Evolutionary conservation across 1,140 invertebrate species (phyloP), one percentile per base, ranked within the genome.

Genomic region (Pseudomyrmex pallidus): DNA sequence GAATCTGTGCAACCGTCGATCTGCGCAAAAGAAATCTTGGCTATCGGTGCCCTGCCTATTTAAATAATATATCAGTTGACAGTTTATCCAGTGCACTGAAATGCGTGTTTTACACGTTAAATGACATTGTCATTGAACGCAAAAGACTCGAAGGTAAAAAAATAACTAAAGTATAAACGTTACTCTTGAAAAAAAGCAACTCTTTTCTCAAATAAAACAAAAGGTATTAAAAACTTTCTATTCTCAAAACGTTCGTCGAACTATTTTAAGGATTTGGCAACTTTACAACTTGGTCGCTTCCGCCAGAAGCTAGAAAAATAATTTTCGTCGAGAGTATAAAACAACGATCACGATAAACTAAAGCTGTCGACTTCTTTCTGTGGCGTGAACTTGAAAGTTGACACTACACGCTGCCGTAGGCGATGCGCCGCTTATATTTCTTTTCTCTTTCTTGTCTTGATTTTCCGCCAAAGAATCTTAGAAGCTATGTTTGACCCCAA

Each of bases 351-450:
- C 56, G 52, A 22, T 70, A 59, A 20, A 46, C 15, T 59, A n/a
- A 35, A 56, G 67, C 22, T 25, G 22, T 7, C 52, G 63, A 61
- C 62, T 61, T 88, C 35, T 82, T 56, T 57, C 82, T 74, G 46
- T 70, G 61, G 67, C 67, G 66, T 88, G 78, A 88, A 88, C 86
- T 88, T 88, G 78, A 78, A 88, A 88, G 72, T 88, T 83, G 77
- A 83, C 62, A 87, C 57, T 68, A 74, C 87, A 82, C 61, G 48
- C 44, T 74, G 86, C 87, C 64, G 63, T 82, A 67, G 87, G 84
- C 86, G 22, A 74, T 56, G 56, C 68, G 61, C 25, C 35, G 13
- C 15, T 35, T 48, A 13, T 74, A 5, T 54, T 64, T 57, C 74
- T 82, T n/a, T n/a, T n/a, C 64, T 76, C 56, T 72, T n/a, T 5